Conservation (phyloP, 2,113 vertebrate species). For the Pao palembangensis region DNA sequence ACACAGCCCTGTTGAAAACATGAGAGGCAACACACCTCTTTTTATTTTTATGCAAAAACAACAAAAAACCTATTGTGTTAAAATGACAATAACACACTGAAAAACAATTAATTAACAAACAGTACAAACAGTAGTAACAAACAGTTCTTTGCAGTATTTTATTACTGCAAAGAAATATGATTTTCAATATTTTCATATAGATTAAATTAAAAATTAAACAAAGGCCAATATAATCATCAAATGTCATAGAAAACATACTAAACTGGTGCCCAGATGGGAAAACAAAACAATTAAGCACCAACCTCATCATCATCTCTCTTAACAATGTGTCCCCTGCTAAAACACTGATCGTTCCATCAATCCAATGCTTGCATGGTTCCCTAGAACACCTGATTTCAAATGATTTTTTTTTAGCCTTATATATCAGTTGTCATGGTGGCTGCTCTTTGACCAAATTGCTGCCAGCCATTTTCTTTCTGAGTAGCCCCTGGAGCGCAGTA, state of each 20-base stretch:
- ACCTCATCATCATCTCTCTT: slow-evolving; percentile 13
- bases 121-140: no score
- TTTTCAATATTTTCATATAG: no score
- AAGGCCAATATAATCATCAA: background rate
- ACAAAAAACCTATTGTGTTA: no score
- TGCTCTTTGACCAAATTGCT: slow-evolving; percentile 49
- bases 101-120: no score
- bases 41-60: no score
- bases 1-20: no score
- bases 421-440: slow-evolving; percentile 45
- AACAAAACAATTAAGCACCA: slow-evolving; percentile 9
- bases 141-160: no score
- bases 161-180: no score
- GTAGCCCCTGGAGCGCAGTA: slow-evolving; percentile 33
- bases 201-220: no score
- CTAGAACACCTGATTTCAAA: slow-evolving; percentile 10
- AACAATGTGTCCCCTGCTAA: slow-evolving; percentile 6
- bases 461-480: slow-evolving; percentile 25
- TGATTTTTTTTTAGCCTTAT: slow-evolving; percentile 20
- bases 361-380: slow-evolving; percentile 7
- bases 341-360: background rate
- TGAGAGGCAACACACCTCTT: no score
- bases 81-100: no score
- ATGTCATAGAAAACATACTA: background rate
- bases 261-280: slow-evolving; percentile 2